phyloP scores from a whole-genome alignment of 2,113 vertebrate species.

The Atractosteus spatula region DNA sequence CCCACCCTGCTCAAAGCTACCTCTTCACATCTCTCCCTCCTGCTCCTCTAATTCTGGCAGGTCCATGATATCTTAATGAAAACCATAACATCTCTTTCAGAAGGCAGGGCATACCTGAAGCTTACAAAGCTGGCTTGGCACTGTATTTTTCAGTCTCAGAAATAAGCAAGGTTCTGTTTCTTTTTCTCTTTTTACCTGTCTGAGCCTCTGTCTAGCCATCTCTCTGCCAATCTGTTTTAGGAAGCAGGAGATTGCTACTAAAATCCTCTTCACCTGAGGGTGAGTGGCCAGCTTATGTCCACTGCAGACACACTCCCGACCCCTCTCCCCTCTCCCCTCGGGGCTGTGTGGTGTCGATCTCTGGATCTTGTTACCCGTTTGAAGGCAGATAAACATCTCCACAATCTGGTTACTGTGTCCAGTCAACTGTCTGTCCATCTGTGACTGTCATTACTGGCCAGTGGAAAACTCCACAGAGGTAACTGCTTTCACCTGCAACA shows the following conservation, averaged over 20 bases:
- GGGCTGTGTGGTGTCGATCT: not conserved
- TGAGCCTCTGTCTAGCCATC: no score
- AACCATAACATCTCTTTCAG: not conserved
- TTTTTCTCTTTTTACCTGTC: not conserved
- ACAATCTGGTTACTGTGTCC: conserved; percentile 27
- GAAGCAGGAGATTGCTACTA: not conserved
- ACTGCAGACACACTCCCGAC: not conserved
- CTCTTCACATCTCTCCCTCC: not conserved
- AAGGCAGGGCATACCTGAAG: not conserved
- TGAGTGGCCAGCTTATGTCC: not conserved
- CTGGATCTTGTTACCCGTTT: not conserved
- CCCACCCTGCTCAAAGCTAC: not conserved
- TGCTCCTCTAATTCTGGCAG: not conserved
- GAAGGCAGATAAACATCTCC: conserved; percentile 5
- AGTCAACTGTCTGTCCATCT: conserved; percentile 41
- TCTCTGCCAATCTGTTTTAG: no score
- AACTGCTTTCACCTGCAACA: no score
- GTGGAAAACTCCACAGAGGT: conserved; percentile 25
- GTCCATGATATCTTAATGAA: conserved; percentile 7
- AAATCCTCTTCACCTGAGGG: not conserved
- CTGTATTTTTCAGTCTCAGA: not conserved
- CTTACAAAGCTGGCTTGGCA: not conserved
- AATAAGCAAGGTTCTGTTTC: not conserved
- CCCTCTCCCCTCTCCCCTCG: not conserved
- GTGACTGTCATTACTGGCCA: conserved; percentile 20